Base-by-base conservation (phyloP, 2,888 invertebrate species). In the Pogonocherus hispidulus region DNA sequence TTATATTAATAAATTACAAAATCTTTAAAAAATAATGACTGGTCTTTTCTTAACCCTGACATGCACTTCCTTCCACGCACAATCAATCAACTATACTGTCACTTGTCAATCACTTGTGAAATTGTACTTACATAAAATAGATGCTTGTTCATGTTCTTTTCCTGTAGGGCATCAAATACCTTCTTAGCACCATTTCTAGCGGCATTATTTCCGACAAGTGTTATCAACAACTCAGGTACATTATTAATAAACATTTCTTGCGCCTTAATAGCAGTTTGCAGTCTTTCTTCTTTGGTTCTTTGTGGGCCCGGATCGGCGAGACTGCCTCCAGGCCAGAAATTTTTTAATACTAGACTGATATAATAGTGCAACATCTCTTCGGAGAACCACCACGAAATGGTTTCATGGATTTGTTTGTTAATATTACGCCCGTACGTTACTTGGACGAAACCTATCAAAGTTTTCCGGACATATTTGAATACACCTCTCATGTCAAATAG, bases 301-400 rank as follows among this genome's bases (percentile, higher is more conserved):
- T 84, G 78, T 1, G 86, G 86, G 0, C 86, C 82, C 1, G 87
- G 84, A n/a, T 88, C 88, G 0, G 91, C 90, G 0, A 93, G 85
- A n/a, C 90, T 90, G 1, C 95, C 95, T 60, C 93, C 93, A 0
- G 95, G 95, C 96, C 96, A 97, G 91, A 95, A 94, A 1, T 94
- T 93, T 83, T 96, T 95, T 63, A 93, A 89, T 70, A 95, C 90
- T 23, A 93, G 88, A 66, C 93, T 92, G 52, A 93, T 91, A 84
- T 96, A 97, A 84, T 94, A 94, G 81, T 96, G 93, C 67, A 97
- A 84, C 95, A 96, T 96, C 70, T 94, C 92, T 84, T 97, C 97
- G 9, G 95, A 95, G 81, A 95, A 94, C 76, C 95, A 86, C 92
- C 95, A 96, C 23, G 92, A 90, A 57, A 96, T 92, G 0, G 94